Percentiles rank a stretch among this genome's conserved stretches.
Evolutionary conservation across 2,797 vertebrate genomes (phyloP).

Genomic region (Rachycentron canadum): DNA sequence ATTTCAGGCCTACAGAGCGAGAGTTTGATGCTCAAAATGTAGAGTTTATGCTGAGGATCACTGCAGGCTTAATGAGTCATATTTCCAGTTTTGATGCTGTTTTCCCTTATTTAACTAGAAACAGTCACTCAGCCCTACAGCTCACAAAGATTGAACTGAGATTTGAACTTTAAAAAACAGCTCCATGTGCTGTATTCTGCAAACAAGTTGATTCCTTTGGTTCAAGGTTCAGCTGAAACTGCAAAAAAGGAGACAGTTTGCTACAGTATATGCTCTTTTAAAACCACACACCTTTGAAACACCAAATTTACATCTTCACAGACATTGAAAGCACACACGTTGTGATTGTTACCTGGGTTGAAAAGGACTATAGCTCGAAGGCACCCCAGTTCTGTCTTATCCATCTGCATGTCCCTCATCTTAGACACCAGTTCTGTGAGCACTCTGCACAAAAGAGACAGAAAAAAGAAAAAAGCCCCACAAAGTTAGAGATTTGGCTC

Average conservation of each 20-base stretch:
- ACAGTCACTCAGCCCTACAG: background rate
- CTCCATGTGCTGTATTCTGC: background rate
- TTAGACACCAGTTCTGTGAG: conserved; percentile 98
- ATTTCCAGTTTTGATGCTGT: background rate
- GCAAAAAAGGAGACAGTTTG: background rate
- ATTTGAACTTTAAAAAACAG: conserved; percentile 10
- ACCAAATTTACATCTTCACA: background rate
- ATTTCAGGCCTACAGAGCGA: background rate
- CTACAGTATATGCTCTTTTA: background rate
- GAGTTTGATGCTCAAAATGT: background rate
- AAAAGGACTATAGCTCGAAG: conserved; percentile 97
- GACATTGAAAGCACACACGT: background rate
- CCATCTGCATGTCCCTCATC: conserved; percentile 99
- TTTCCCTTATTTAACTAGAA: background rate
- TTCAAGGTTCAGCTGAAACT: background rate
- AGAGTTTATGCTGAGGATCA: background rate
- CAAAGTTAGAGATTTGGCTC: conserved; percentile 22
- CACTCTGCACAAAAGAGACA: conserved; percentile 85
- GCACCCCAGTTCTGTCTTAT: conserved; percentile 98
- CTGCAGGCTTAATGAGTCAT: conserved; percentile 19
- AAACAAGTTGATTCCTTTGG: background rate
- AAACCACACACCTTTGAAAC: conserved; percentile 2
- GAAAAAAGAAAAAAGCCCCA: background rate
- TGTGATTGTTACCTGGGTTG: conserved; percentile 89
- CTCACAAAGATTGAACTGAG: background rate